Evolutionary conservation across 1,140 invertebrate species (phyloP), one percentile per base, ranked within the genome.

Genomic region (Caenorhabditis elegans): DNA sequence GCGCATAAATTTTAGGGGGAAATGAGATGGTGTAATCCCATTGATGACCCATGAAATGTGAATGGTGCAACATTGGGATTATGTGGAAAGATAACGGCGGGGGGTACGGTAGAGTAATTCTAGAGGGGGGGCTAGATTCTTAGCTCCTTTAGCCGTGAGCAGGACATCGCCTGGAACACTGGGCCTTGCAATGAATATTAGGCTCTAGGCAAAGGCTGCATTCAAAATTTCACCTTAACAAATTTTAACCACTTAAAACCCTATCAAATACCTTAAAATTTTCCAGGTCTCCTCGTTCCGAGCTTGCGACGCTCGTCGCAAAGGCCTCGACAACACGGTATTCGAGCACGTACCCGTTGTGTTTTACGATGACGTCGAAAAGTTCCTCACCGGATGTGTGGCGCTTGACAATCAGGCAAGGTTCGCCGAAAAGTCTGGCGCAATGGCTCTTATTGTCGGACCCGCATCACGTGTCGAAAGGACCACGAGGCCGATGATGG

Each of bases 341-440:
- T 83, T 60, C 70, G 82, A 79, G 4, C 78, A 84, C 31, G 70
- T 84, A 2, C 36, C 79, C 17, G 83, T 84, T 3, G 83, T 84
- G 28, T 84, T 84, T 48, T 49, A 82, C 26, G 83, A 84, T 31
- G 79, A 82, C 10, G 79, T 84, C 26, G 70, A 84, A 46, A 60
- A 79, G 19, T 84, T 84, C 31, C 22, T 84, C 5, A 55, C 83
- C 8, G 83, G 83, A 46, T 84, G 83, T 53, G 83, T 84, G 13
- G 79, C 83, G 17, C 26, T 84, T 8, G 83, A 84, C 26, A 84
- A 84, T 78, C 83, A 84, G 34, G 83, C 83, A 60, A 65, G 77
- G 26, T 84, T 84, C 47, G 83, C 79, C n/a, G 79, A 84, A 31
- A 82, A 84, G 31, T 84, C 83, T n/a, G 83, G 83, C 11, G 83